These are phyloP conservation scores for Stictocephala bisonia DNA, from an alignment of 2,888 invertebrate genomes.

Conservation along the genomic window DNA sequence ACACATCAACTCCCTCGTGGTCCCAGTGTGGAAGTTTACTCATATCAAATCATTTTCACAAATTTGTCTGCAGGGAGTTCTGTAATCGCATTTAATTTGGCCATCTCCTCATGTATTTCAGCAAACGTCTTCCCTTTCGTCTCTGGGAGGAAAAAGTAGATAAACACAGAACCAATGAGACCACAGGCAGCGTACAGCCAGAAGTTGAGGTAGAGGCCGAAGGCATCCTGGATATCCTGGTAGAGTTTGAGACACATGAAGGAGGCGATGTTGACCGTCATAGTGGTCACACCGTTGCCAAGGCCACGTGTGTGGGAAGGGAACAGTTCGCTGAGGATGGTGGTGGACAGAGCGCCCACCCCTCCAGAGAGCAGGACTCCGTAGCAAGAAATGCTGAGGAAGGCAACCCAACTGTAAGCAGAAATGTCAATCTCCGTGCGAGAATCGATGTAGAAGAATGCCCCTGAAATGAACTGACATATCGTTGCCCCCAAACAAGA, in stretches of 20 bases:
- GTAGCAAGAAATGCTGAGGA: conserved; percentile 70
- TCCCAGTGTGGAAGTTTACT: too few species aligned
- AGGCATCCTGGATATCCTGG: conserved; percentile 60
- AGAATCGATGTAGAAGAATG: conserved; percentile 24
- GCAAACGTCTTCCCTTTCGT: conserved; percentile 30
- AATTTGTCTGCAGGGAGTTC: too few species aligned
- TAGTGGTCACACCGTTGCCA: conserved; percentile 53
- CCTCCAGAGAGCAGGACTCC: conserved; percentile 64
- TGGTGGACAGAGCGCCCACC: conserved; percentile 53
- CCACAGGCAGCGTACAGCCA: conserved; percentile 31
- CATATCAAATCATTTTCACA: too few species aligned
- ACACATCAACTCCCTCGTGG: too few species aligned
- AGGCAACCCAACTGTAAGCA: conserved; percentile 67
- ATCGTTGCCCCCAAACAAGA: conserved; percentile 48
- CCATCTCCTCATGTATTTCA: conserved; percentile 23
- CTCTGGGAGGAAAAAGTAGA: conserved; percentile 28
- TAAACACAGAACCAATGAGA: conserved; percentile 17
- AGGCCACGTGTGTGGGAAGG: conserved; percentile 54
- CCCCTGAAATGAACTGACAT: conserved; percentile 33
- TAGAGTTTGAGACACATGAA: conserved; percentile 54
- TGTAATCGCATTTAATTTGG: too few species aligned
- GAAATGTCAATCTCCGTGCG: conserved; percentile 59
- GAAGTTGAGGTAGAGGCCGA: conserved; percentile 44
- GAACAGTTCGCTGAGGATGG: conserved; percentile 56
- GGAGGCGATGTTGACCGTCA: conserved; percentile 50